Percentiles rank a stretch among this genome's conserved stretches.
Evolutionary conservation across 2,888 invertebrate genomes (phyloP).

Genomic region (Nomada goodeniana): DNA sequence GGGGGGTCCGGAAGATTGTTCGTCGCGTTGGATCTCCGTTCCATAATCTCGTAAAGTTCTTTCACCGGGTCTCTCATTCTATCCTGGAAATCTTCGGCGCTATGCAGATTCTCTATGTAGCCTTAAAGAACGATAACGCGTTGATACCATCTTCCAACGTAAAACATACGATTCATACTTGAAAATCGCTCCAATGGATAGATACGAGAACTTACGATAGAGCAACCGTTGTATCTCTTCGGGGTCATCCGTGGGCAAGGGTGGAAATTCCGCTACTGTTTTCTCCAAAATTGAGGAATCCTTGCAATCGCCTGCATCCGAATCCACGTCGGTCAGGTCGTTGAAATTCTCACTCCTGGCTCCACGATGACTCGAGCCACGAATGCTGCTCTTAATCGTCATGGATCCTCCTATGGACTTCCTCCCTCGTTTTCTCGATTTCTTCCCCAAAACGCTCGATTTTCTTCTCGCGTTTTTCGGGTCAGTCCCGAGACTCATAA

Average conservation of each 20-base stretch:
- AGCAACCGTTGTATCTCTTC: slow-evolving; percentile 71
- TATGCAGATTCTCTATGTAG: slow-evolving; percentile 72
- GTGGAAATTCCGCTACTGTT: not conserved
- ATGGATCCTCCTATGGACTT: not conserved
- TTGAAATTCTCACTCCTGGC: not conserved
- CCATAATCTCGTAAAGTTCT: slow-evolving; percentile 69
- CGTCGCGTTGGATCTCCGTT: slow-evolving; percentile 20
- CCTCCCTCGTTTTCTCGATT: not conserved
- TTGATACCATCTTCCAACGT: not conserved
- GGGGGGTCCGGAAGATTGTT: slow-evolving; percentile 42
- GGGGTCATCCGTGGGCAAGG: slow-evolving; percentile 34
- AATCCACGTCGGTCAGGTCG: slow-evolving; percentile 23
- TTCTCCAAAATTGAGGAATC: slow-evolving; percentile 27
- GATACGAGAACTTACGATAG: slow-evolving; percentile 61
- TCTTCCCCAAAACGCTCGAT: not conserved
- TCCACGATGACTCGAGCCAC: not conserved
- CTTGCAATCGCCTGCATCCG: slow-evolving; percentile 11
- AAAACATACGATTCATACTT: not conserved
- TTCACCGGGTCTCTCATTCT: slow-evolving; percentile 78
- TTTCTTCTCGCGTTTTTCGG: not conserved
- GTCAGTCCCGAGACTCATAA: not conserved
- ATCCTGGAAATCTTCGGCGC: slow-evolving; percentile 60
- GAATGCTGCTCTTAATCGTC: not conserved
- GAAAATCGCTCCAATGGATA: not conserved
- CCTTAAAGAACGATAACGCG: slow-evolving; percentile 50